Evolutionary conservation across 2,113 vertebrate species (phyloP).

Genomic region (Pomatostomus ruficeps): DNA sequence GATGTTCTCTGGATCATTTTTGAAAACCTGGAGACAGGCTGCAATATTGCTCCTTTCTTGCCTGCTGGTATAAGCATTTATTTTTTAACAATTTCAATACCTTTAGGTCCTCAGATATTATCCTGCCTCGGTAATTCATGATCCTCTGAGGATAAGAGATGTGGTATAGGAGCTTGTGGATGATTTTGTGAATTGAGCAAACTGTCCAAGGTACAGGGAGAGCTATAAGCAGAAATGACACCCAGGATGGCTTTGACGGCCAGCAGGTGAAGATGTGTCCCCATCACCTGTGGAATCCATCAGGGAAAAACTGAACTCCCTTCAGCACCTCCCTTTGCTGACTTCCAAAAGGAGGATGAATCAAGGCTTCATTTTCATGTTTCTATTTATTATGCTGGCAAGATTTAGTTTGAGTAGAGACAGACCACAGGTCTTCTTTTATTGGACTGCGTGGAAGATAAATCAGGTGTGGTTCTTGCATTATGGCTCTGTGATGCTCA

Average conservation of each 20-base stretch:
- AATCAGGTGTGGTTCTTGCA: not conserved
- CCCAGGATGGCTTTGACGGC: not conserved
- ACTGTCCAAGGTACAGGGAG: not conserved
- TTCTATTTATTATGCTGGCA: not conserved
- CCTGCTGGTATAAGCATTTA: not conserved
- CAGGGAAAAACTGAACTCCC: not conserved
- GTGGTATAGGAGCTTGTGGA: not conserved
- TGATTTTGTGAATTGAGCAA: not conserved
- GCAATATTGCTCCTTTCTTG: not conserved
- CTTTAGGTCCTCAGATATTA: conserved; percentile 6
- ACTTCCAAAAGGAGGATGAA: not conserved
- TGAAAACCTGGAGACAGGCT: not conserved
- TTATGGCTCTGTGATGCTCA: not conserved
- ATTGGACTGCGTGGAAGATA: not conserved
- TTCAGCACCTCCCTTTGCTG: not conserved
- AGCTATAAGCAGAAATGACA: not conserved
- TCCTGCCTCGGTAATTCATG: not conserved
- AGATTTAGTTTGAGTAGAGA: not conserved
- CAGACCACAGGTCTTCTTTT: not conserved
- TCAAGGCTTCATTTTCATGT: not conserved
- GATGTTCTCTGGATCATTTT: not conserved
- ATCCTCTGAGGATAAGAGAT: not conserved
- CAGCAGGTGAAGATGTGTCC: not conserved
- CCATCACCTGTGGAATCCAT: not conserved
- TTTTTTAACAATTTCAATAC: conserved; percentile 26